A percentile compares a stretch with the other conserved stretches of the same genome.
These are phyloP conservation scores for Scrobipalpa atriplicella DNA, from an alignment of 2,888 invertebrate genomes.

Conservation along the genomic window DNA sequence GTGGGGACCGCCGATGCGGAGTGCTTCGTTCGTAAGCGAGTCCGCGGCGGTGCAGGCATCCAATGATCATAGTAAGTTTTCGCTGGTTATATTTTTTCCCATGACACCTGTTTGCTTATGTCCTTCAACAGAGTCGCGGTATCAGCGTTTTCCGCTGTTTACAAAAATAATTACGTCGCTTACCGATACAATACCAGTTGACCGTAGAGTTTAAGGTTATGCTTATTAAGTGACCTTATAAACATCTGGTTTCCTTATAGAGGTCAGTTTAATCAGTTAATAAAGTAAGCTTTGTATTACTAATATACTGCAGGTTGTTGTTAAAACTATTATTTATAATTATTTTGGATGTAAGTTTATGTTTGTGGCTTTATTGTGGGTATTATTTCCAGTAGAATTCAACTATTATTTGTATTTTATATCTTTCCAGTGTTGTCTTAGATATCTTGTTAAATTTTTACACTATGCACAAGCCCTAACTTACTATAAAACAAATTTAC, in stretches of 20 bases:
- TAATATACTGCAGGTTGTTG: neutral
- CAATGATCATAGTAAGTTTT: conserved; percentile 75
- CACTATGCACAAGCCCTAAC: no score
- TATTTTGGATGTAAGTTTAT: neutral
- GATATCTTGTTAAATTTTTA: no score
- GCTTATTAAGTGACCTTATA: conserved; percentile 34
- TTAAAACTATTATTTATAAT: neutral
- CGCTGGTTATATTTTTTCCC: conserved; percentile 35
- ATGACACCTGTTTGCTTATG: conserved; percentile 71
- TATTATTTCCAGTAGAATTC: no score
- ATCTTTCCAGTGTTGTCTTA: no score
- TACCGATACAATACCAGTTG: neutral
- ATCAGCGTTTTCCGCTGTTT: conserved; percentile 4
- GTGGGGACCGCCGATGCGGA: conserved; percentile 70
- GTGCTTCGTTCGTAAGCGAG: conserved; percentile 66
- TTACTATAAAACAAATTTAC: no score
- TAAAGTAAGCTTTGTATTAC: neutral
- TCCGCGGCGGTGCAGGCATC: conserved; percentile 55
- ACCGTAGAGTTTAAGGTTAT: conserved; percentile 34
- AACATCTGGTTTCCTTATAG: conserved; percentile 41
- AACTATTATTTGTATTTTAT: no score
- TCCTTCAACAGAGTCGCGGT: conserved; percentile 51
- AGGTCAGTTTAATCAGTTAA: conserved; percentile 15
- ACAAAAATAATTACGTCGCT: conserved; percentile 37
- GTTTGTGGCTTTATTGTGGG: no score